Evolutionary conservation across 2,888 invertebrate genomes (phyloP), one percentile per base, ranked within the genome.

Genomic region (Pristionchus japonicus): DNA sequence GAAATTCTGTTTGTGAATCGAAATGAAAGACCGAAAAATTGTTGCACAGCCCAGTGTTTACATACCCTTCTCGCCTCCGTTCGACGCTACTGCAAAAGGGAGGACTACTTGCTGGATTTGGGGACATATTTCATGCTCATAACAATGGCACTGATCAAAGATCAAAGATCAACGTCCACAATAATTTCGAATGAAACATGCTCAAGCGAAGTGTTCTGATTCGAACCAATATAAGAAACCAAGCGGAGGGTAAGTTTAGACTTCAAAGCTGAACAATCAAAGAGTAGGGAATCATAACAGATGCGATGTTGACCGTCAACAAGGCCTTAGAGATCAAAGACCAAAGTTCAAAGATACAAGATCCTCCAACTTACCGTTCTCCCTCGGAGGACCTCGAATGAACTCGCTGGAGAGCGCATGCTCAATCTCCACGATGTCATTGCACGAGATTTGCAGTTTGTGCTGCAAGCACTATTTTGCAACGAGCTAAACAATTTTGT

Each of bases 401-500:
- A 86, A 97, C 97, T 90, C 96, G 96, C 92, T 96, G 96, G 89
- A 91, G 1, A 94, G 89, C 1, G 93, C 94, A 49, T 91, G 89
- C 64, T 93, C 93, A 84, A 94, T 80, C 84, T 94, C 94, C 6
- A 93, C 92, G 37, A 88, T 92, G 64, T 94, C 94, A 85, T 95
- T 93, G 91, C 96, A 96, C 89, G 96, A 96, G 89, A 97, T 96
- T 85, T 96, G 96, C 23, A 98, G 90, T 92, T 96, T 95, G 96
- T 97, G 97, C 97, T 98, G 94, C 88, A 95, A 95, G 87, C 92
- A 92, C n/a, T 9, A 88, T 34, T 31, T n/a, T 85, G 27, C 43
- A 27, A 20, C 31, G 23, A 4, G 23, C 4, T 3, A 20, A 9
- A 17, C 52, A n/a, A 52, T 85, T 34, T 49, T 43, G n/a, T n/a